phyloP scores from a whole-genome alignment of 2,113 vertebrate genomes.

The Melanerpes formicivorus region DNA sequence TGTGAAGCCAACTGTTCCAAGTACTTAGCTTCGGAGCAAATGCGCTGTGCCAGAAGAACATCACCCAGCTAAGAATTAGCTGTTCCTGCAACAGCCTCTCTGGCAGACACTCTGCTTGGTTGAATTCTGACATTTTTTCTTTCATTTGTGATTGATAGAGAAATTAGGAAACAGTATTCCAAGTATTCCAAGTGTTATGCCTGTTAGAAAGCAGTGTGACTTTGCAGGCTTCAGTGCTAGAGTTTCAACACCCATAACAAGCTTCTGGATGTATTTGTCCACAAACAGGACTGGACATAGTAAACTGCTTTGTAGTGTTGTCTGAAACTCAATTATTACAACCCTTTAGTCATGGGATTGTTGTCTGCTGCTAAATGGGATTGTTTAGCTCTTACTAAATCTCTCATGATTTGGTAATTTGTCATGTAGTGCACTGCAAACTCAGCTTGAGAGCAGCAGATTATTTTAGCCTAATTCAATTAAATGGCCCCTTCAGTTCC shows the following conservation, averaged over 20 bases:
- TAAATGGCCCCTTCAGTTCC: constrained; percentile 15
- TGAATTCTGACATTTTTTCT: no score
- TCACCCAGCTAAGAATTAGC: no score
- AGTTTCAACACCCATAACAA: neutral
- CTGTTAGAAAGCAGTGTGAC: no score
- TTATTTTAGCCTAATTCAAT: constrained; percentile 44
- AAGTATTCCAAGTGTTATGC: no score
- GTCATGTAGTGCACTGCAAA: neutral
- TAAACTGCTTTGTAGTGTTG: neutral
- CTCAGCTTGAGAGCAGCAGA: neutral
- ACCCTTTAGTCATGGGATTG: neutral
- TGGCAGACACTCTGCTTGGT: no score
- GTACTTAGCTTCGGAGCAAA: no score
- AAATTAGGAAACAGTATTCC: no score
- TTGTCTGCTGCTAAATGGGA: neutral
- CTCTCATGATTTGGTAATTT: constrained; percentile 12
- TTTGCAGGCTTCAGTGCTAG: neutral
- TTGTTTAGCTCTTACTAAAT: neutral
- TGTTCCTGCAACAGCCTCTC: no score
- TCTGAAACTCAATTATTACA: constrained; percentile 16
- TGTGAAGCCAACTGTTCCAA: no score
- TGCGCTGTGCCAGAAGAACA: no score
- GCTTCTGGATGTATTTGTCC: constrained; percentile 9
- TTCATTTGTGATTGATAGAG: no score
- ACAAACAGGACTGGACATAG: neutral